These are phyloP conservation scores for Phataginus tetradactyla DNA, from an alignment of 2,797 vertebrate genomes.

Conservation along the genomic window DNA sequence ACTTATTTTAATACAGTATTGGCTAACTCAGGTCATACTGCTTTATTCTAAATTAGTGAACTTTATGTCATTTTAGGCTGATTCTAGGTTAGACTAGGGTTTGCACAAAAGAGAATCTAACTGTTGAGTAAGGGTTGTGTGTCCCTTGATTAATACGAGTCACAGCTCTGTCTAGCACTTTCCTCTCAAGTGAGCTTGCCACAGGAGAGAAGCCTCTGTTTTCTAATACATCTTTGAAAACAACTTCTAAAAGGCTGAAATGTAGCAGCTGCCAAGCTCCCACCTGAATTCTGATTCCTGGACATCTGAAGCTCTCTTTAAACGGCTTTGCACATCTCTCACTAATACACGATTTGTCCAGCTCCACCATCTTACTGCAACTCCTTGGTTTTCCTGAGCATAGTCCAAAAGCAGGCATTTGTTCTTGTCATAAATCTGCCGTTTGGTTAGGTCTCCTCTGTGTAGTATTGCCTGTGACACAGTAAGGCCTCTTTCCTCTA, in stretches of 20 bases:
- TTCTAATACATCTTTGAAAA: constrained; percentile 54
- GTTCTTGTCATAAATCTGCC: constrained; percentile 67
- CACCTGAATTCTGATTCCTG: constrained; percentile 68
- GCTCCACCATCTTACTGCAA: not conserved
- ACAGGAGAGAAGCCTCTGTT: not conserved
- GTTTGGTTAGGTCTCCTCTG: constrained; percentile 38
- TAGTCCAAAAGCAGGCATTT: constrained; percentile 56
- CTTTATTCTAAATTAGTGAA: constrained; percentile 33
- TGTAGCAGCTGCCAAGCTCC: constrained; percentile 62
- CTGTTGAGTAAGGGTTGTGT: not conserved
- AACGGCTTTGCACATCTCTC: constrained; percentile 67
- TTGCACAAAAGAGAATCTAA: not conserved
- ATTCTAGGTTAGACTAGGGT: not conserved
- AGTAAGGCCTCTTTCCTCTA: not conserved
- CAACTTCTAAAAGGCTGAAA: not conserved
- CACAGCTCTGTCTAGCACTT: not conserved
- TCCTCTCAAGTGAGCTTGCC: not conserved
- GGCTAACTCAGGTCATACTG: not conserved
- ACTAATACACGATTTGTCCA: constrained; percentile 67
- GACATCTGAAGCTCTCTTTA: constrained; percentile 70
- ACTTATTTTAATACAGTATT: not conserved
- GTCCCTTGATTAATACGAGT: not conserved
- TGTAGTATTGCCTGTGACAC: constrained; percentile 31
- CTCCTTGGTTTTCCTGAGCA: constrained; percentile 50
- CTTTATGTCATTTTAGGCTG: not conserved